These are phyloP conservation scores for Metalampra italica DNA, from an alignment of 2,888 invertebrate genomes.

Conservation along the genomic window DNA sequence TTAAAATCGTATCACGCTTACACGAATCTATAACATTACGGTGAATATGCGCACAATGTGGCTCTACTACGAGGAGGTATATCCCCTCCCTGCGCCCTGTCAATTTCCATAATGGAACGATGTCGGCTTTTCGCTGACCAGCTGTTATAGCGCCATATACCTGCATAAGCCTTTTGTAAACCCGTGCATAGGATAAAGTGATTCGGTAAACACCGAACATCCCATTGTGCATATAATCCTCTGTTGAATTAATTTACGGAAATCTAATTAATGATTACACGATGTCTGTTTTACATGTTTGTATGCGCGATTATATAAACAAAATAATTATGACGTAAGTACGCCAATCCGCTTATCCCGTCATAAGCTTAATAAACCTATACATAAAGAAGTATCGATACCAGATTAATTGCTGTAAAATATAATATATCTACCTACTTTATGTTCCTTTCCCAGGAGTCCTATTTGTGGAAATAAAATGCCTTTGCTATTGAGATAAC, in stretches of 20 bases:
- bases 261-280: no score
- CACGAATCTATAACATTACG: conserved; percentile 20
- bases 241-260: conserved; percentile 14
- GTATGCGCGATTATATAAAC: no score
- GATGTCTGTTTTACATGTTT: no score
- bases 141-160: conserved; percentile 41
- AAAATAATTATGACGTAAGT: no score
- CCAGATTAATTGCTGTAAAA: no score
- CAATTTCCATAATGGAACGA: conserved; percentile 63
- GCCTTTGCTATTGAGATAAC: no score
- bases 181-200: conserved; percentile 7
- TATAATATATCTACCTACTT: no score
- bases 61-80: conserved; percentile 3
- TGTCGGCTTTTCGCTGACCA: conserved; percentile 50
- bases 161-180: conserved; percentile 27
- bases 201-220: conserved; percentile 4
- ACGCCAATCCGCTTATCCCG: no score
- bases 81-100: conserved; percentile 33
- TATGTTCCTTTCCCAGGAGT: no score
- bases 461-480: no score
- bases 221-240: conserved; percentile 3
- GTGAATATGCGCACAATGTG: conserved; percentile 25
- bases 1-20: conserved; percentile 5
- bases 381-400: no score
- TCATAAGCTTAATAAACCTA: no score